Evolutionary conservation across 2,888 invertebrate genomes (phyloP).

Genomic region (Nephrotoma flavescens): DNA sequence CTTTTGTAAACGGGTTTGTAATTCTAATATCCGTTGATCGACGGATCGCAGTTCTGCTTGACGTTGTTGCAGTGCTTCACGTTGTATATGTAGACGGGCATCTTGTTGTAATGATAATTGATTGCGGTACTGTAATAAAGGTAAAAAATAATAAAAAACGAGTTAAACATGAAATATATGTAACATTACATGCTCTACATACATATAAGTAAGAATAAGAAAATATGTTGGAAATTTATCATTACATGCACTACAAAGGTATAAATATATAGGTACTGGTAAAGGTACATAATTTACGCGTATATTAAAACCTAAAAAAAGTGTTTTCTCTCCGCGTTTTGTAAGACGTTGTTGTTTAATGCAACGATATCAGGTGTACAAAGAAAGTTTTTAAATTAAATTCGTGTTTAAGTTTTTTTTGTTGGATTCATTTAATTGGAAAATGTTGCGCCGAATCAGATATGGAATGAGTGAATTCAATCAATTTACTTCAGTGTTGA

Average conservation of each 20-base stretch:
- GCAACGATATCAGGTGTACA: not conserved
- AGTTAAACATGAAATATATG: not conserved
- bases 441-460: not conserved
- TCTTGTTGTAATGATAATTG: slow-evolving; percentile 92
- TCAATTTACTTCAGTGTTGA: not conserved
- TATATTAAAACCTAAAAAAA: not conserved
- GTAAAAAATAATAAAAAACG: not conserved
- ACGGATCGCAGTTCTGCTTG: slow-evolving; percentile 87
- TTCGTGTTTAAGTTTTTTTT: not conserved
- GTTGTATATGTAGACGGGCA: slow-evolving; percentile 74
- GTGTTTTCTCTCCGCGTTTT: not conserved
- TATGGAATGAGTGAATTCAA: not conserved
- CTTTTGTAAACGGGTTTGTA: slow-evolving; percentile 79
- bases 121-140: slow-evolving; percentile 70
- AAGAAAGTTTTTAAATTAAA: not conserved
- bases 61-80: slow-evolving; percentile 72
- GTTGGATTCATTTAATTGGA: not conserved
- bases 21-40: slow-evolving; percentile 84
- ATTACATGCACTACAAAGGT: not conserved
- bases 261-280: not conserved
- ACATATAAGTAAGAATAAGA: not conserved
- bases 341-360: not conserved
- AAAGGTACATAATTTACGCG: not conserved
- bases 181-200: not conserved
- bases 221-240: not conserved